Evolutionary conservation across 64 coral and sea anemone genomes (phyloP), one percentile per base, ranked within the genome.

Genomic region (Exaiptasia diaphana): DNA sequence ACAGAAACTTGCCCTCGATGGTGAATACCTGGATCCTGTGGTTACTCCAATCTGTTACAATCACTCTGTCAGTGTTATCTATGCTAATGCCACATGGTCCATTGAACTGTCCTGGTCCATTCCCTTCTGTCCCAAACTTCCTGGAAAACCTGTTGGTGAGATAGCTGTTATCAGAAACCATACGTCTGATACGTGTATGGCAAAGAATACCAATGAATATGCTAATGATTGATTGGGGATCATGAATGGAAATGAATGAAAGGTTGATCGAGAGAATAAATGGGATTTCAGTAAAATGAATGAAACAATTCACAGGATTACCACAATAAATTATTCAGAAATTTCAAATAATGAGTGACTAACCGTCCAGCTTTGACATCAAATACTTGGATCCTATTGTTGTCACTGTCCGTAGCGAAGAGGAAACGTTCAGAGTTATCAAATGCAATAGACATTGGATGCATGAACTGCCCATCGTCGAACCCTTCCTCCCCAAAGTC

Each of bases 21-120:
- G 64, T 53, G 38, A 95, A 95, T 1, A 95, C 91, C 41, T 95
- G 91, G 50, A 95, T 89, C 39, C 91, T 67, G 17, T 95, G 85
- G 18, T 95, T 95, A 56, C 90, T 95, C 91, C 86, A 95, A 53
- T 95, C 91, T 6, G 91, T 88, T 25, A 95, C 86, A n/a, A 90
- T 65, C 25, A 95, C 80, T 15, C 91, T 61, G 25, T 83, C 82
- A 7, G 73, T 42, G 41, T 67, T 86, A 56, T 95, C 91, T 2
- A 95, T 68, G 54, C 60, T 85, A 26, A 95, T 79, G 3, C 91
- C 91, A 38, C 86, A 95, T 0, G 91, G 91, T 9, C 91, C 91
- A 45, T 95, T 88, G 28, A 95, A 95, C 34, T 95, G 86, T 0
- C 91, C 91, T 42, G 86, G 76, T 0, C 86, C 91, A 23, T 50